These are phyloP conservation scores for Coptodon bakossiorum DNA, from an alignment of 2,113 vertebrate species.

Conservation along the genomic window DNA sequence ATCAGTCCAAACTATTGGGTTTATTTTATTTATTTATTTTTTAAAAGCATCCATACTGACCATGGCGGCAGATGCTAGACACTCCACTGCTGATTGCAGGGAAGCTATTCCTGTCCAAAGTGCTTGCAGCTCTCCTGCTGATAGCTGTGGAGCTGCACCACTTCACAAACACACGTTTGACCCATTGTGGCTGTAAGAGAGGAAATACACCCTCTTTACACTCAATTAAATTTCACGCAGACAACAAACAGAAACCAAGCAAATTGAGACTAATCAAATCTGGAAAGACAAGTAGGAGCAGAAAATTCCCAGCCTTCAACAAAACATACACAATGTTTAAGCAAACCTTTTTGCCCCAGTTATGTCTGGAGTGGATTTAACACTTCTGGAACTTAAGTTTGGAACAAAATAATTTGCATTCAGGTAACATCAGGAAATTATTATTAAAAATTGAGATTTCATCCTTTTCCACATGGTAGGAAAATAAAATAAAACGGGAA, in stretches of 20 bases:
- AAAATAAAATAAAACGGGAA: neutral
- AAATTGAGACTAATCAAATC: neutral
- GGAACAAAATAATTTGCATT: neutral
- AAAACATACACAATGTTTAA: neutral
- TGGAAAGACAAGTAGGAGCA: neutral
- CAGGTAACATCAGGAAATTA: neutral
- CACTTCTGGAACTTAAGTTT: neutral
- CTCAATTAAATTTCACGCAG: accelerated
- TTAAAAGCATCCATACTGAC: neutral
- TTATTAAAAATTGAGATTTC: neutral
- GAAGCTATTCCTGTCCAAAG: neutral
- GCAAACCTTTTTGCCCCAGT: neutral
- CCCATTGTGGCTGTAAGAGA: neutral
- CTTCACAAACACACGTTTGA: neutral
- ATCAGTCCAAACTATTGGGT: neutral
- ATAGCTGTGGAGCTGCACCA: neutral
- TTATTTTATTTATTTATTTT: neutral
- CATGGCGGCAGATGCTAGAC: neutral
- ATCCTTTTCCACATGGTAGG: neutral
- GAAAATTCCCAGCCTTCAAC: neutral
- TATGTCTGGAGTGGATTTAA: neutral
- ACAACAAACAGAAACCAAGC: neutral
- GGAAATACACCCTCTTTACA: neutral
- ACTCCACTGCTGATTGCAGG: neutral
- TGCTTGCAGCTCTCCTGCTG: neutral